A percentile compares a stretch with the other conserved stretches of the same genome.
These are phyloP conservation scores for Panulirus ornatus DNA, from an alignment of 1,140 invertebrate species.

Conservation along the genomic window DNA sequence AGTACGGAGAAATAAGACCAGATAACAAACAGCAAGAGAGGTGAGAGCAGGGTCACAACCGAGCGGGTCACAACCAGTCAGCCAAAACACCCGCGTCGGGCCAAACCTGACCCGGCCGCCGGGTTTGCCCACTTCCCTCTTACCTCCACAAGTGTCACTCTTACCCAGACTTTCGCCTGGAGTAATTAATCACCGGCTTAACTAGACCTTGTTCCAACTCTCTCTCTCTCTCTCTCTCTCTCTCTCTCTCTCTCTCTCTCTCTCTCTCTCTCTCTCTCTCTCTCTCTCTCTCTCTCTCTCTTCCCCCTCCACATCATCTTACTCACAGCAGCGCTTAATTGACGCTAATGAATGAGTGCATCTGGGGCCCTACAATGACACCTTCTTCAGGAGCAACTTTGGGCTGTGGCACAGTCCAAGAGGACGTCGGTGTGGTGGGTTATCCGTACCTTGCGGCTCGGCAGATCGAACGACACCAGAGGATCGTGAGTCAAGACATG, in stretches of 20 bases:
- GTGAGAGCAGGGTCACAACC: too few species aligned
- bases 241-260: not conserved
- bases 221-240: not conserved
- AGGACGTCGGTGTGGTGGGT: too few species aligned
- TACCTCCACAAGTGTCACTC: not conserved
- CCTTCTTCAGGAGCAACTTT: too few species aligned
- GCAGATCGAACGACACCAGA: too few species aligned
- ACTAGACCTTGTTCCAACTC: not conserved
- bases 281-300: not conserved
- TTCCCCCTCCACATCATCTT: not conserved
- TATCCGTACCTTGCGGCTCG: too few species aligned
- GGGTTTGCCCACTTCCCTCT: not conserved
- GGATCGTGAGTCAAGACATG: too few species aligned
- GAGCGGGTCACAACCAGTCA: too few species aligned
- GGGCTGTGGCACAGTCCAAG: too few species aligned
- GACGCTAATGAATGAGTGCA: slow-evolving; percentile 22
- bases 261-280: slow-evolving; percentile 22
- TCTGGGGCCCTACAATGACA: not conserved
- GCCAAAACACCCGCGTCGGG: too few species aligned
- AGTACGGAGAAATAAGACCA: too few species aligned
- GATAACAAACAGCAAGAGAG: too few species aligned
- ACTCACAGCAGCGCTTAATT: slow-evolving; percentile 17
- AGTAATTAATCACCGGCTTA: not conserved
- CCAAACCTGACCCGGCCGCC: too few species aligned
- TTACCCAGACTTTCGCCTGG: not conserved